These are phyloP conservation scores for Alcedo atthis DNA, from an alignment of 2,797 vertebrate species.

Conservation along the genomic window DNA sequence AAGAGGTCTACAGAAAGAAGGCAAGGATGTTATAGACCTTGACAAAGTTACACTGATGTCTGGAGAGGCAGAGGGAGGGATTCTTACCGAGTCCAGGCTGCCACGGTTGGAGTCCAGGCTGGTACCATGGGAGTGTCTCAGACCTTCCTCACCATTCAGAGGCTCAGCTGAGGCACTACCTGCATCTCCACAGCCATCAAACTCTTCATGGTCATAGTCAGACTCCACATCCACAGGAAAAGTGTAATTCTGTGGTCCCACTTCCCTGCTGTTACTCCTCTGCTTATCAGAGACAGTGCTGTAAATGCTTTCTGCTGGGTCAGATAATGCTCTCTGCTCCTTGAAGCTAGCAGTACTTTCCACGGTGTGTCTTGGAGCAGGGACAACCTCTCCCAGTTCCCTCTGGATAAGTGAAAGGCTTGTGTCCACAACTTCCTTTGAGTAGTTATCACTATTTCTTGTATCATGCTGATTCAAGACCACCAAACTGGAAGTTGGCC, in stretches of 20 bases:
- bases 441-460: conserved; percentile 46
- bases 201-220: conserved; percentile 92
- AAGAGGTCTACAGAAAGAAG: background rate
- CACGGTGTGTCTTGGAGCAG: background rate
- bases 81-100: conserved; percentile 90
- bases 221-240: conserved; percentile 84
- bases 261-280: conserved; percentile 50
- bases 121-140: conserved; percentile 85
- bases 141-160: conserved; percentile 83
- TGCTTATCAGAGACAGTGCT: conserved; percentile 69
- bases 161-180: conserved; percentile 84
- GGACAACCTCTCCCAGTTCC: background rate
- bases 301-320: conserved; percentile 71
- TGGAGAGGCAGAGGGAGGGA: background rate
- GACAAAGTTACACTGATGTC: background rate
- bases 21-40: background rate
- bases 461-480: background rate
- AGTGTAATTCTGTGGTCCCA: conserved; percentile 73
- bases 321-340: conserved; percentile 4
- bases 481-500: conserved; percentile 75
- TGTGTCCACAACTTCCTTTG: conserved; percentile 14
- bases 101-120: conserved; percentile 89
- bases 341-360: background rate
- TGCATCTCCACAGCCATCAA: conserved; percentile 85
- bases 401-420: background rate